A percentile compares a stretch with the other conserved stretches of the same genome.
phyloP scores from a whole-genome alignment of 2,113 vertebrate species.

The Stictonetta naevosa region DNA sequence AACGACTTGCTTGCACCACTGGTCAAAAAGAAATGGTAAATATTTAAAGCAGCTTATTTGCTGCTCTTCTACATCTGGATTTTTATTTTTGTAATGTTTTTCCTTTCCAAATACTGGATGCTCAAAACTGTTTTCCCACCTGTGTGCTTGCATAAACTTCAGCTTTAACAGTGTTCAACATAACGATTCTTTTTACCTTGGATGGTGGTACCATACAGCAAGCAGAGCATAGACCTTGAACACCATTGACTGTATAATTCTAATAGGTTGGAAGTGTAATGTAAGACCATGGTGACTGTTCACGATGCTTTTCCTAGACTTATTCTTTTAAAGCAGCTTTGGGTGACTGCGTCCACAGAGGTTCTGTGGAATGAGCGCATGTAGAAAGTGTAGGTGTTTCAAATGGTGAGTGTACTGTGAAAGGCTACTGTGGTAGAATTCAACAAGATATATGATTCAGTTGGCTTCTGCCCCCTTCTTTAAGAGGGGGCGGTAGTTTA shows the following conservation, averaged over 20 bases:
- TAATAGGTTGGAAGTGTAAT: neutral
- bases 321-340: neutral
- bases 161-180: neutral
- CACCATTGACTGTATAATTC: neutral
- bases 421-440: conserved; percentile 28
- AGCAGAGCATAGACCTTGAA: neutral
- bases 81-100: neutral
- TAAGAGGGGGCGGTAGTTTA: neutral
- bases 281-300: neutral
- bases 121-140: neutral
- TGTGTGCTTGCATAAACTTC: neutral
- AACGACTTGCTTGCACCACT: conserved; percentile 94
- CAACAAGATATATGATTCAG: neutral
- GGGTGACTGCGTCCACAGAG: neutral
- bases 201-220: neutral
- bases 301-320: neutral
- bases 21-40: conserved; percentile 95
- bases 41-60: neutral
- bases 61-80: neutral
- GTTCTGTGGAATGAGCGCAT: neutral
- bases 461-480: neutral
- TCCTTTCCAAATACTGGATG: neutral
- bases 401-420: neutral
- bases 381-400: conserved; percentile 23
- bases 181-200: neutral